A percentile compares a stretch with the other conserved stretches of the same genome.
Conservation (phyloP, 1,140 invertebrate species). For the Scaptomyza hsui region DNA sequence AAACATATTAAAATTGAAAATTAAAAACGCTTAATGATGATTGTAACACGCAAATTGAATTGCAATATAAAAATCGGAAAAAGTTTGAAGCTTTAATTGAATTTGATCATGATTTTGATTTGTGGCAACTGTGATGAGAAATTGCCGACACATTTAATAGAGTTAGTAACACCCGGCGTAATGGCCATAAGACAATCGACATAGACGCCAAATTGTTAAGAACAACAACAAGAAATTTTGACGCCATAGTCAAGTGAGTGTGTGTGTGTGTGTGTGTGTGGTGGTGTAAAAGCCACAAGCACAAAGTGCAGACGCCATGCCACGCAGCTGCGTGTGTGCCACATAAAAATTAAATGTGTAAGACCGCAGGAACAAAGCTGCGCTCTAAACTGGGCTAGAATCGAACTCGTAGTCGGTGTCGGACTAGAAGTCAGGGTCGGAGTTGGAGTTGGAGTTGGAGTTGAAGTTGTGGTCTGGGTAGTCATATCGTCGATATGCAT, state of each 20-base stretch:
- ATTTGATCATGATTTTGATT: too few species aligned
- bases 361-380: constrained; percentile 37
- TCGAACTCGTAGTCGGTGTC: not conserved
- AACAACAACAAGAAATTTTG: not conserved
- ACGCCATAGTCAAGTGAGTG: not conserved
- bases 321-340: constrained; percentile 61
- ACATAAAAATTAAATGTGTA: constrained; percentile 41
- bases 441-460: not conserved
- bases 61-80: not conserved
- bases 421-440: not conserved
- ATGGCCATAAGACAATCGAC: constrained; percentile 36
- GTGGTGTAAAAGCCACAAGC: constrained; percentile 19
- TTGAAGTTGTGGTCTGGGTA: not conserved
- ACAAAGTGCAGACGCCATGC: constrained; percentile 65
- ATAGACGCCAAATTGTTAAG: constrained; percentile 58
- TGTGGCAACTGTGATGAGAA: constrained; percentile 7
- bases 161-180: constrained; percentile 50
- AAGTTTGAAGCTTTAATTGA: too few species aligned
- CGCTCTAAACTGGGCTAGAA: constrained; percentile 25
- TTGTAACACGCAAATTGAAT: constrained; percentile 6
- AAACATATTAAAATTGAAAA: constrained; percentile 6
- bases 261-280: not conserved
- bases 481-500: constrained; percentile 59
- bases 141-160: constrained; percentile 67
- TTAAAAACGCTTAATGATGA: constrained; percentile 25